Conservation (phyloP, 2,113 vertebrate species). For the Carollia perspicillata region DNA sequence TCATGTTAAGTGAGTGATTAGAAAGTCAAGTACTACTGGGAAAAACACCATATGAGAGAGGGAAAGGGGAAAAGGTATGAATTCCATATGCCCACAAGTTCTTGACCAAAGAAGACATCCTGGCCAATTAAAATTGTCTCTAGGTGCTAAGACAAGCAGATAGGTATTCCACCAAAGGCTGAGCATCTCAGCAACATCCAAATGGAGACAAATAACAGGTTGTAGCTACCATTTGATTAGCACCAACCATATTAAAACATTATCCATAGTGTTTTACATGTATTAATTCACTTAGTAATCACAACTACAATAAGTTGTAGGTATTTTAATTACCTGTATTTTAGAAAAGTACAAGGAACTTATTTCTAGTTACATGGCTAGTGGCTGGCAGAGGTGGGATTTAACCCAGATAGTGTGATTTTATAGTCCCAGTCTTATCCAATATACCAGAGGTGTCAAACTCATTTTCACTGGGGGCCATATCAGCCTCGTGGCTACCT, state of each 20-base stretch:
- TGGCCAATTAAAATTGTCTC: not conserved
- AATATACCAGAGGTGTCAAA: not conserved
- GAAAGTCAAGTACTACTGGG: conserved; percentile 1
- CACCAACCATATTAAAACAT: not conserved
- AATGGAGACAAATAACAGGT: not conserved
- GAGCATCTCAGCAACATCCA: not conserved
- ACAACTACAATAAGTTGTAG: not conserved
- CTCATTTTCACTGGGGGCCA: too few species aligned
- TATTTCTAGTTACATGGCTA: not conserved
- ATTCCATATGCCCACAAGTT: not conserved
- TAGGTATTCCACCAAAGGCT: not conserved
- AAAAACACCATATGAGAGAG: not conserved
- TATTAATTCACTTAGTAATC: conserved; percentile 1
- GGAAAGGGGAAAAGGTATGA: not conserved
- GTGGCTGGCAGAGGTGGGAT: not conserved
- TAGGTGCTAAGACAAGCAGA: not conserved
- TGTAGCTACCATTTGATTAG: not conserved
- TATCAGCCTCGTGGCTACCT: too few species aligned
- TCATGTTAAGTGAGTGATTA: not conserved
- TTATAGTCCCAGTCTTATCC: not conserved
- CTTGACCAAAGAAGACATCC: not conserved
- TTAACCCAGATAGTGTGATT: not conserved
- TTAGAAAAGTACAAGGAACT: not conserved
- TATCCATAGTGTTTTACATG: not conserved
- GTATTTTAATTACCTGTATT: not conserved